phyloP scores from a whole-genome alignment of 2,888 invertebrate species.

The Leptopterna dolabrata region DNA sequence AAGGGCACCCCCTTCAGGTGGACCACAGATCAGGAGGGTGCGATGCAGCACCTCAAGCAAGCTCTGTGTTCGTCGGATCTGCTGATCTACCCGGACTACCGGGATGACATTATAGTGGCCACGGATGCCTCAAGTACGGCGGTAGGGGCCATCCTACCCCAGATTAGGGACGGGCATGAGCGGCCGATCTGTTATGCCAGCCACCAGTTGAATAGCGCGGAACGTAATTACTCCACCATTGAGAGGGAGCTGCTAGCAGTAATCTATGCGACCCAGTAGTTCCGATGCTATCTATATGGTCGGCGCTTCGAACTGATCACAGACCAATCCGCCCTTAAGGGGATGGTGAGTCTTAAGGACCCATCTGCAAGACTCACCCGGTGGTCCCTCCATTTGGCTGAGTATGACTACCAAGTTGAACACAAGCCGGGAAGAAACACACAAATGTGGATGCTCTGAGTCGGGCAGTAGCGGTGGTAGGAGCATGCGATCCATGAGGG shows the following conservation, averaged over 20 bases:
- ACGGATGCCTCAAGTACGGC: conserved; percentile 59
- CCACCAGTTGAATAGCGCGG: background rate
- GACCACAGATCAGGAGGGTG: conserved; percentile 55
- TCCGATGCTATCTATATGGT: background rate
- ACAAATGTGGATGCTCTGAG: conserved; percentile 18
- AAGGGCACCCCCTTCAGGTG: conserved; percentile 61
- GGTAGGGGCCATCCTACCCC: conserved; percentile 62
- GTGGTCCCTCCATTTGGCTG: background rate
- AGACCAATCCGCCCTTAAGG: background rate
- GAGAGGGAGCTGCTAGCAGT: conserved; percentile 33
- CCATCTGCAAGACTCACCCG: background rate
- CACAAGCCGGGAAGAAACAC: background rate
- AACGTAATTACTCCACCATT: background rate
- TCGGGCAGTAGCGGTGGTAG: background rate
- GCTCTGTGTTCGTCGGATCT: background rate
- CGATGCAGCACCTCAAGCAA: conserved; percentile 58
- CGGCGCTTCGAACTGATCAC: background rate
- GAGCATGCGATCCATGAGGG: too few species aligned
- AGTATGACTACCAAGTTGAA: background rate
- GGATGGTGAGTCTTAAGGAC: background rate
- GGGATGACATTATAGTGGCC: conserved; percentile 55
- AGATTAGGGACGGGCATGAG: conserved; percentile 33
- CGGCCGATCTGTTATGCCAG: conserved; percentile 57
- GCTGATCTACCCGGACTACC: conserved; percentile 61
- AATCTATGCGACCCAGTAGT: conserved; percentile 22